These are phyloP conservation scores for Leontopithecus rosalia DNA, from an alignment of 2,797 vertebrate genomes.

Conservation along the genomic window DNA sequence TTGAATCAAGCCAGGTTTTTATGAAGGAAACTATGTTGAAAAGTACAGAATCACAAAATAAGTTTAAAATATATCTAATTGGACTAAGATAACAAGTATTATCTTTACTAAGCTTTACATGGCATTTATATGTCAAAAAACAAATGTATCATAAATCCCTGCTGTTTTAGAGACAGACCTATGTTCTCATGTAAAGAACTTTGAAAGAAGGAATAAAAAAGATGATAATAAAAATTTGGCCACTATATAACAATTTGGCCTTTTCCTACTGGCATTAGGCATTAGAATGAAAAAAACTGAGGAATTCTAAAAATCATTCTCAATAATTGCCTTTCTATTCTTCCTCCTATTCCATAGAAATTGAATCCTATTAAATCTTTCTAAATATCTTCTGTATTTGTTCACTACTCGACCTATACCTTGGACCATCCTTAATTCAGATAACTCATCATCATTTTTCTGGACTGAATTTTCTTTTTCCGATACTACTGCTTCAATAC, in stretches of 20 bases:
- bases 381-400: neutral
- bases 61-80: slow-evolving; percentile 38
- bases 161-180: neutral
- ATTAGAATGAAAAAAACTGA: neutral
- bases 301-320: neutral
- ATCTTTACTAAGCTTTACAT: neutral
- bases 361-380: neutral
- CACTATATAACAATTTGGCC: neutral
- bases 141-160: neutral
- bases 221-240: neutral
- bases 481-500: neutral
- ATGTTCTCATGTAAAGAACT: neutral
- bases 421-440: neutral
- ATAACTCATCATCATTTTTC: neutral
- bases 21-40: slow-evolving; percentile 30
- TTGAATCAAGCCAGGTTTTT: slow-evolving; percentile 48
- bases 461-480: neutral
- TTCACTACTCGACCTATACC: neutral
- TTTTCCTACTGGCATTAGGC: neutral
- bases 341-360: neutral
- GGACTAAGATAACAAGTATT: neutral
- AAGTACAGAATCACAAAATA: neutral
- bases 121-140: neutral
- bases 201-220: neutral
- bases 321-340: neutral